Evolutionary conservation across 2,797 vertebrate genomes (phyloP).

Genomic region (Halcyon badia): DNA sequence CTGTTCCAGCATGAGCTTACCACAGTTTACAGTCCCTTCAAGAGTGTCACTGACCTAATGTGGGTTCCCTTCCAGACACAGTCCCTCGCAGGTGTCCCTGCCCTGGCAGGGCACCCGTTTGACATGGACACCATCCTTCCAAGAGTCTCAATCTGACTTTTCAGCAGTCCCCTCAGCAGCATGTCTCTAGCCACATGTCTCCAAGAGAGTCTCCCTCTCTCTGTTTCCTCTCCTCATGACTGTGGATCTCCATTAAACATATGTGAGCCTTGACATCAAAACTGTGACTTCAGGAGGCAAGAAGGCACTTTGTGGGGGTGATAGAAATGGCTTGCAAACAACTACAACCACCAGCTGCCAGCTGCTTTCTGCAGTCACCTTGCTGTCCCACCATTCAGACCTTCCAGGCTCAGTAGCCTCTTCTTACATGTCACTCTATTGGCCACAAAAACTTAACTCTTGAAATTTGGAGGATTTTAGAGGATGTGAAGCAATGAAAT

Average conservation of each 20-base stretch:
- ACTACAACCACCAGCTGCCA: too few relatives aligned
- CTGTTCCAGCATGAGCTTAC: not conserved
- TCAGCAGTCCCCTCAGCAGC: not conserved
- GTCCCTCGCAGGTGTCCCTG: not conserved
- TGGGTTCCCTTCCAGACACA: accelerated
- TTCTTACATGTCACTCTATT: not conserved
- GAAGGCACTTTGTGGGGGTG: not conserved
- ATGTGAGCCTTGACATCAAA: accelerated
- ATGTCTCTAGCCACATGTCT: not conserved
- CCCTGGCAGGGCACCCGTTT: not conserved
- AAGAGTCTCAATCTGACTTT: too few relatives aligned
- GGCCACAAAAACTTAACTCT: not conserved
- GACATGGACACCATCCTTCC: not conserved
- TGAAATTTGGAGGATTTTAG: not conserved
- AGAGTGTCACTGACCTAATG: not conserved
- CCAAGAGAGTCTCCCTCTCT: not conserved
- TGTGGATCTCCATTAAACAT: not conserved
- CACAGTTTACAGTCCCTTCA: not conserved
- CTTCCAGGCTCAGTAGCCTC: not conserved
- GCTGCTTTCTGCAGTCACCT: not conserved
- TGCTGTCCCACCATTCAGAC: too few relatives aligned
- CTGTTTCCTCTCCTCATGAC: accelerated
- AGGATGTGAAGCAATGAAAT: not conserved
- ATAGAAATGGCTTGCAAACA: accelerated
- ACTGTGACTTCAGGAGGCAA: not conserved